Conservation (phyloP, 53 echinoderm and acorn worm genomes). For the Apostichopus leukothele region DNA sequence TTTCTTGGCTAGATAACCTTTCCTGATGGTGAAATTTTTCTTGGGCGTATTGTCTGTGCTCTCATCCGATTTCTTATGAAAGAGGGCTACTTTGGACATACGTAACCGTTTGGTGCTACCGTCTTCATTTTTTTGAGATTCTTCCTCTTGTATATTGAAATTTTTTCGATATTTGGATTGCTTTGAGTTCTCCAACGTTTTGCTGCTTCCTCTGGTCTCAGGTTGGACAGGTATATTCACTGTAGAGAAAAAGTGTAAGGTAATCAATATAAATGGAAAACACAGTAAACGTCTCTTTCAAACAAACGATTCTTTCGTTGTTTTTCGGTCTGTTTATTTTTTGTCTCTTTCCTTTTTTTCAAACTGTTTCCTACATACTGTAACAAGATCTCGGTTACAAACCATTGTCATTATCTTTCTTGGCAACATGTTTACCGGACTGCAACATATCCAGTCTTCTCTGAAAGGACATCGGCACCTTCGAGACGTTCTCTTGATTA, state of each 20-base stretch:
- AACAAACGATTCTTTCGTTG: too few relatives aligned
- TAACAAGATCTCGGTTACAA: too few relatives aligned
- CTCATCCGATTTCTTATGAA: constrained; percentile 62
- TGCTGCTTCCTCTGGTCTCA: background rate
- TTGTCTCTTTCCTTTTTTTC: too few relatives aligned
- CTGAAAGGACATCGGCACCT: too few relatives aligned
- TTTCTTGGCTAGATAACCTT: constrained; percentile 9
- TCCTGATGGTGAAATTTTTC: constrained; percentile 66
- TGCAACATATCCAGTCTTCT: too few relatives aligned
- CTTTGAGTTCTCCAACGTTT: background rate
- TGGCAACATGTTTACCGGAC: too few relatives aligned
- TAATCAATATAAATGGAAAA: too few relatives aligned
- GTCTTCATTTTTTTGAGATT: background rate
- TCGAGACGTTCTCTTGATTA: too few relatives aligned
- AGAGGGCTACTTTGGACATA: constrained; percentile 78
- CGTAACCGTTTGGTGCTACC: constrained; percentile 63
- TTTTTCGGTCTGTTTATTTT: too few relatives aligned
- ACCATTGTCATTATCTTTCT: too few relatives aligned
- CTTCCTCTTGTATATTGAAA: background rate
- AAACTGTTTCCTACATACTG: too few relatives aligned
- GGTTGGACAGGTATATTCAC: constrained; percentile 28
- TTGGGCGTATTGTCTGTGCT: constrained; percentile 37
- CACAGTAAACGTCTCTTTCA: too few relatives aligned
- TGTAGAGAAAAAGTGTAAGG: background rate
- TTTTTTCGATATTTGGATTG: constrained; percentile 8